Percentiles rank a stretch among this genome's conserved stretches.
phyloP scores from a whole-genome alignment of 2,888 invertebrate species.

The Aricia artaxerxes region DNA sequence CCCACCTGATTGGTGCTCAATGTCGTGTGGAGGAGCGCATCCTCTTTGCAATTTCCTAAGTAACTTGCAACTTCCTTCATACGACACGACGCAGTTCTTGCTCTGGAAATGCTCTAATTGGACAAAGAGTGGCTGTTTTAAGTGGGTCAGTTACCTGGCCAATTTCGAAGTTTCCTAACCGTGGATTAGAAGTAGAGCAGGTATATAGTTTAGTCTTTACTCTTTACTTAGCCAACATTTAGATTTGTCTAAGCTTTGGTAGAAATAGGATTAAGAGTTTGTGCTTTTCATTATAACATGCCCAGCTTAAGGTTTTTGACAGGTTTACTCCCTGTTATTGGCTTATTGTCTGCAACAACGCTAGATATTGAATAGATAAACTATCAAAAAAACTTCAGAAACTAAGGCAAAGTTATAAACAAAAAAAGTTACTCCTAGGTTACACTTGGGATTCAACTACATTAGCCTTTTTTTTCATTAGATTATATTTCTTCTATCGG shows the following conservation, averaged over 20 bases:
- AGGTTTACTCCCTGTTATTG: too few species aligned
- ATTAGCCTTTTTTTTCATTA: too few species aligned
- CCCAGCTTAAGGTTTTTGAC: too few species aligned
- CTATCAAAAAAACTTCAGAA: too few species aligned
- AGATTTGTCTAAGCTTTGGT: too few species aligned
- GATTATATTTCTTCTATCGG: neutral
- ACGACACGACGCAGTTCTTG: constrained; percentile 20
- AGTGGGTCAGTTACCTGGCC: neutral
- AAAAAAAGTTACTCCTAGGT: too few species aligned
- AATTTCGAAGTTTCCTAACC: neutral
- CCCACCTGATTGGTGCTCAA: constrained; percentile 72
- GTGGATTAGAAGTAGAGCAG: neutral
- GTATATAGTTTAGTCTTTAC: neutral
- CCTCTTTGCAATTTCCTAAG: constrained; percentile 72
- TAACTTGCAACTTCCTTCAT: constrained; percentile 69
- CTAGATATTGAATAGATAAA: too few species aligned
- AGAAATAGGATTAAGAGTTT: neutral
- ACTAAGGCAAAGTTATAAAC: too few species aligned
- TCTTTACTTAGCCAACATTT: too few species aligned
- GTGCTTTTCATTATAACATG: neutral
- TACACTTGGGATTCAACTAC: too few species aligned
- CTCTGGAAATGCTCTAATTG: constrained; percentile 15
- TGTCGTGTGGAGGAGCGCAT: constrained; percentile 67
- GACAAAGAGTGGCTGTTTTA: neutral
- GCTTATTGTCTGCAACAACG: too few species aligned